A percentile compares a stretch with the other conserved stretches of the same genome.
Conservation (phyloP, 2,797 vertebrate genomes). For the Smutsia gigantea region DNA sequence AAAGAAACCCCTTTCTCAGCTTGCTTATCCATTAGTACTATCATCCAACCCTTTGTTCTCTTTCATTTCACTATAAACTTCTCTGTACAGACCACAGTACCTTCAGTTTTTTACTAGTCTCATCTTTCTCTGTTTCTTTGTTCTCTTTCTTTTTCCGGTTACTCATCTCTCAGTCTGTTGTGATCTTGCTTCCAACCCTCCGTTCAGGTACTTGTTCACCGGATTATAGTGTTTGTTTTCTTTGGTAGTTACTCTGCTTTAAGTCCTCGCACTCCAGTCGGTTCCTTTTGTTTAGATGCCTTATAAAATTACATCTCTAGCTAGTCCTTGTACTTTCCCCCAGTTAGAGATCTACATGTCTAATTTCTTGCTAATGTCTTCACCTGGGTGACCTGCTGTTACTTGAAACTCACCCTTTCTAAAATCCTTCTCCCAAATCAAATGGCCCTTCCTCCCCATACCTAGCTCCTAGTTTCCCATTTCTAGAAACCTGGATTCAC, state of each 20-base stretch:
- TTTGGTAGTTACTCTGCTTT: neutral
- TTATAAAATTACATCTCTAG: neutral
- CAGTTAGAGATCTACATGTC: neutral
- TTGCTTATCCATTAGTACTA: neutral
- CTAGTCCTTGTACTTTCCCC: neutral
- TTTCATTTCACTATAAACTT: slow-evolving; percentile 44
- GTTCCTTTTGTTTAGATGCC: slow-evolving; percentile 15
- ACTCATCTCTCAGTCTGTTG: neutral
- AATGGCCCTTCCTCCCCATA: neutral
- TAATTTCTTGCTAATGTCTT: slow-evolving; percentile 20
- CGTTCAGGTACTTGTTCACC: neutral
- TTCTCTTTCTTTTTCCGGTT: neutral
- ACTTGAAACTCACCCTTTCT: neutral
- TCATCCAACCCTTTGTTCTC: neutral
- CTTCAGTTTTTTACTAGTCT: neutral
- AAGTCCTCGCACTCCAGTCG: neutral
- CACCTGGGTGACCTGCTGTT: neutral
- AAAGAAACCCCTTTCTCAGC: neutral
- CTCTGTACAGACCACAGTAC: neutral
- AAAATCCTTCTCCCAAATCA: slow-evolving; percentile 1
- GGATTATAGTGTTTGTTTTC: neutral
- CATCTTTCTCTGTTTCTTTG: neutral
- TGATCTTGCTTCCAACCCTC: neutral
- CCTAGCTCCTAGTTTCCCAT: neutral
- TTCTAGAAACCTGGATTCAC: neutral